Base-by-base conservation (phyloP, 2,797 vertebrate species). In the Columba guinea region DNA sequence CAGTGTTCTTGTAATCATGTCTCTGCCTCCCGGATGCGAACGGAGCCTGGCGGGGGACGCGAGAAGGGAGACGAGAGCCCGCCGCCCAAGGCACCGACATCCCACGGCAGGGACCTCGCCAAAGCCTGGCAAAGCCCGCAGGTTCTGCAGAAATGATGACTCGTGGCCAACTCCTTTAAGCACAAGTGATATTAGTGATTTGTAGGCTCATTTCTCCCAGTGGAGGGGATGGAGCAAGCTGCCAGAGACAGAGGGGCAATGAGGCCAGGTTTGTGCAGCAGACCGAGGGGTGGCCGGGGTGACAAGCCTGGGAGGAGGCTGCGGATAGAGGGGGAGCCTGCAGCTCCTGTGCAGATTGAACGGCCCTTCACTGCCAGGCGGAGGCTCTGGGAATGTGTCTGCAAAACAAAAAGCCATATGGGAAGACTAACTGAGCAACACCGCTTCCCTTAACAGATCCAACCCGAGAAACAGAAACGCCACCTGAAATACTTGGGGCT, bases 51-150 rank as follows among this genome's bases (percentile, higher is more conserved):
- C 1, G 8, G 58, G 56, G 74, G n/a, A 49, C 8, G 37, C 9
- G 2, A 28, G 52, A 5, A 30, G 59, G 44, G 26, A 79, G 14
- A 22, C 11, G 27, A 75, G 37, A 70, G 71, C n/a, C 39, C 1
- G 1, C 39, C 5, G 70, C 5, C 1, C 0, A 15, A 39, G 75
- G 51, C 60, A 4, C 26, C 14, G n/a, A 15, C 0, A 0, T 10
- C 32, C 30, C 60, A 6, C 46, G 62, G 39, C 60, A 35, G 27
- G 41, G 49, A 80, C 27, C 59, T 80, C 44, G 30, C 82, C 74
- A 83, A 19, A n/a, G 59, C 35, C 55, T 83, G 68, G 34, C 67
- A 41, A 8, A 22, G 23, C 48, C 53, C 51, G 12, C 62, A 18
- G 5, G 7, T 44, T 13, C 60, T 39, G n/a, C 26, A 34, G 41